Evolutionary conservation across 2,888 invertebrate species (phyloP), one percentile per base, ranked within the genome.

Genomic region (Aricia artaxerxes): DNA sequence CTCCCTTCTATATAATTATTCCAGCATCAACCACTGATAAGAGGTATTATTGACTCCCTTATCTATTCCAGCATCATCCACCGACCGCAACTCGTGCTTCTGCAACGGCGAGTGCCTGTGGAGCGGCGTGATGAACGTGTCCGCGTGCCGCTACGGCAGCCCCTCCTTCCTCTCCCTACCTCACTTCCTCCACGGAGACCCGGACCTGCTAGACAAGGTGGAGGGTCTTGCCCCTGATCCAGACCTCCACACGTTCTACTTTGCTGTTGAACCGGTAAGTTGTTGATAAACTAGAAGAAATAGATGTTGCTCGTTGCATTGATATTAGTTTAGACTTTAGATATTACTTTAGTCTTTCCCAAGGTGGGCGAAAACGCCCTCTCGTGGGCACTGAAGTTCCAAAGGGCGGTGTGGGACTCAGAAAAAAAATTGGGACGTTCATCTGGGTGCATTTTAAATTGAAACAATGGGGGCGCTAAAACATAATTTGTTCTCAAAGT

Each of bases 131-230:
- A 94, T 97, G 89, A 97, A 97, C 89, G 95, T 97, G n/a, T 97
- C 97, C 0, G 92, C 96, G 0, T 98, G 97, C 84, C 95, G 97
- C 78, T 97, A 95, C 85, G 97, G 97, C 6, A 97, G 98, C 0
- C 98, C 98, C 0, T 96, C 97, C 0, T 97, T 97, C 87, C 95
- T 97, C 83, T 97, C 98, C 0, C 95, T 97, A 83, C 98, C 98
- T 0, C 98, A 98, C 91, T 98, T 97, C 90, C 95, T 96, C 86
- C 95, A 96, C 84, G 98, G 96, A 0, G 98, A 98, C 91, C 95
- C 96, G 0, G 93, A 90, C 81, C 96, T 97, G 81, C 83, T 93
- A 13, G 92, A 96, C 16, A 92, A 93, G 75, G 95, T 98, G 0
- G 94, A 94, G 0, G 98, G 98, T 0, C 85, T 98, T 86, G 84